Conservation (phyloP, 2,888 invertebrate genomes). For the Trachelus iudaicus region DNA sequence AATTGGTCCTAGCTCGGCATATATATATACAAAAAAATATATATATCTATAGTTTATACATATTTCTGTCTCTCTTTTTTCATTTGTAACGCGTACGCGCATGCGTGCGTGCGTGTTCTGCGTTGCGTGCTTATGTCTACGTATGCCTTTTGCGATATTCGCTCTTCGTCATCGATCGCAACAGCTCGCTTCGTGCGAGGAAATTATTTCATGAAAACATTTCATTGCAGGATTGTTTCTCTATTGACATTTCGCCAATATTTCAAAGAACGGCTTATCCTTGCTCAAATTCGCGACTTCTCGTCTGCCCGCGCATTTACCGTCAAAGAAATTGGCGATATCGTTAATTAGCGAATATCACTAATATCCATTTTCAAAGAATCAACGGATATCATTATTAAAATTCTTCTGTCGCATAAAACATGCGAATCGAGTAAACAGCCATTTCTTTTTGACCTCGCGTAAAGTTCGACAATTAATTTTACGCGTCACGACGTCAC, state of each 20-base stretch:
- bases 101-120: neutral
- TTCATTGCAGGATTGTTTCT: neutral
- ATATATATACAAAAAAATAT: neutral
- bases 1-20: conserved; percentile 1
- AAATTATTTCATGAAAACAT: neutral
- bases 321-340: neutral
- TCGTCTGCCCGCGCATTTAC: neutral
- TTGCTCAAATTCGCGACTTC: neutral
- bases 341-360: neutral
- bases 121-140: neutral
- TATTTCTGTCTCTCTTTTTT: neutral
- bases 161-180: neutral
- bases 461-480: neutral
- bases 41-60: too few species aligned
- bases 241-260: neutral
- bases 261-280: neutral
- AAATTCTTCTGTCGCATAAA: neutral
- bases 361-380: neutral
- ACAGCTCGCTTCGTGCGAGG: neutral
- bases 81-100: neutral
- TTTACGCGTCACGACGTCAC: neutral
- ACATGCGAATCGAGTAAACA: neutral
- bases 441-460: neutral
- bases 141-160: neutral
- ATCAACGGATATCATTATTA: neutral